Conservation (phyloP, 2,888 invertebrate genomes). For the Drosophila borborema region DNA sequence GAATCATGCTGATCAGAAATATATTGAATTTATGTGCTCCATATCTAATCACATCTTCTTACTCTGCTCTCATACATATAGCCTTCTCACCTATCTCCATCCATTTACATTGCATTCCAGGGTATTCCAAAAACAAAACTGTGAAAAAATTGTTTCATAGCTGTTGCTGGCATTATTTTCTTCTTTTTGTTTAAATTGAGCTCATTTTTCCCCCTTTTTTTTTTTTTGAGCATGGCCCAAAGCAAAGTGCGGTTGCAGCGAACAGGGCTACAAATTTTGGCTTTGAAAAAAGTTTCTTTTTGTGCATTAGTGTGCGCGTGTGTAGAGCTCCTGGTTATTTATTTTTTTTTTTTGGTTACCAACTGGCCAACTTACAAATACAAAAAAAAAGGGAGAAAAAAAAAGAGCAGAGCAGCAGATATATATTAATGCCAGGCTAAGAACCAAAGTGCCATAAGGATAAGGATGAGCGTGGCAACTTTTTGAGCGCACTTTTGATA, state of each 20-base stretch:
- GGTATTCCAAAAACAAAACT: background rate
- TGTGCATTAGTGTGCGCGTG: constrained; percentile 2
- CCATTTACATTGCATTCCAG: background rate
- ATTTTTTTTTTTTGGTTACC: constrained; percentile 7
- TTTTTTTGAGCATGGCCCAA: constrained; percentile 12
- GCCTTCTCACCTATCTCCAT: background rate
- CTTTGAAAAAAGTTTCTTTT: constrained; percentile 72
- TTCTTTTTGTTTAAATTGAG: constrained; percentile 23
- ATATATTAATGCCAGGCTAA: constrained; percentile 73
- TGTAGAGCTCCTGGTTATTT: background rate
- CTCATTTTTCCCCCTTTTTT: constrained; percentile 37
- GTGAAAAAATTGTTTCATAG: constrained; percentile 54
- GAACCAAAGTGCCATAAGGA: constrained; percentile 58
- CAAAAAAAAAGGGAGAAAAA: constrained; percentile 55
- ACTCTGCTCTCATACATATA: no score
- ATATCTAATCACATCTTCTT: no score
- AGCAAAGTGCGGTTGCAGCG: constrained; percentile 28
- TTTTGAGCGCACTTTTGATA: constrained; percentile 62
- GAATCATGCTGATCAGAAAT: no score
- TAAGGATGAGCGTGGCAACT: constrained; percentile 69
- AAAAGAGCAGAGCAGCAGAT: background rate
- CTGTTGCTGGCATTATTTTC: constrained; percentile 14
- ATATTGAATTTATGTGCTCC: no score
- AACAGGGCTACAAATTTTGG: constrained; percentile 68
- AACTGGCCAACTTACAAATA: constrained; percentile 66